Base-by-base conservation (phyloP, 2,888 invertebrate species). In the Limulus polyphemus region DNA sequence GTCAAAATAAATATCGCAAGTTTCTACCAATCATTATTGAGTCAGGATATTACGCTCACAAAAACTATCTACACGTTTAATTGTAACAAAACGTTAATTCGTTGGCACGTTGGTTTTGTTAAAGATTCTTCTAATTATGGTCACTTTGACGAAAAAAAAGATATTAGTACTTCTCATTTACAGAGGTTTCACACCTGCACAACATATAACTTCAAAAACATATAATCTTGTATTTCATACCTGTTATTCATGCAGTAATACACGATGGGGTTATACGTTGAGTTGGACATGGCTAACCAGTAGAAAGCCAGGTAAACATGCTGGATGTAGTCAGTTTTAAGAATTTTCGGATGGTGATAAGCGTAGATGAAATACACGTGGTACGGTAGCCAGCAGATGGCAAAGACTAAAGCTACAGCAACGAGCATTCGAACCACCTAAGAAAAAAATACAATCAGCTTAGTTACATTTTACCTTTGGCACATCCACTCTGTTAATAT, bases 161-260 rank as follows among this genome's bases (percentile, higher is more conserved):
- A 32, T 32, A 32, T 7, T 32, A 32, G 32, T 7, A 32, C 32
- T 32, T 3, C 32, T 32, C 32, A 7, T 32, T 32, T 2, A 32
- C 32, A 32, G 32, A 32, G 3, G 7, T 7, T 3, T 32, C 7
- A 32, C 3, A 32, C 32, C 32, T 32, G 7, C 7, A 3, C 3
- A 32, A 32, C 7, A 32, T 7, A 7, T 32, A 32, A 1, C 32
- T 32, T 32, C 32, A 32, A 32, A 32, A 32, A 32, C 32, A 32
- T 32, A 32, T 2, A 32, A 32, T 7, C 3, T 1, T 32, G 32
- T 32, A 32, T 0, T 32, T 32, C 79, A 80, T 77, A 94, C 93
- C 94, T 87, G 79, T 93, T 51, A 76, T 91, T 92, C 91, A 92
- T 91, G 87, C 90, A 90, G 74, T 90, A 91, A 75, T 92, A 92